Evolutionary conservation across 92 coral and sea anemone genomes (phyloP), one percentile per base, ranked within the genome.

Genomic region (Epizoanthus ramosus): DNA sequence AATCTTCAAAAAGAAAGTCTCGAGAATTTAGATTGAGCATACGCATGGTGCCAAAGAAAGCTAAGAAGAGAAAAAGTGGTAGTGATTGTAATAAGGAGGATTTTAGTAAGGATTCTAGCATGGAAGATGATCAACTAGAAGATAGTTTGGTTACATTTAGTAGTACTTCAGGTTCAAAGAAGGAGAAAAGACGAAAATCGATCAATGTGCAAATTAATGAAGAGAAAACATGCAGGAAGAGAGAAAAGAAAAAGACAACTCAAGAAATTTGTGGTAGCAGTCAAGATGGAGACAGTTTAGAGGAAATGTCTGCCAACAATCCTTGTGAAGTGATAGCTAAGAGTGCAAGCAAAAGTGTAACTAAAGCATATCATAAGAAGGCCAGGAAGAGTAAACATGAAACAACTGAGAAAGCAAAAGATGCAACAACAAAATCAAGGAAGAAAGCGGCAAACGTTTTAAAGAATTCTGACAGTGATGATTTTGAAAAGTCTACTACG

Each of bases 1-100:
- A 85, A 14, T 66, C 66, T 5, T 50, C 84, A 43, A 85, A 81
- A 25, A 39, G 17, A 3, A 81, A 74, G 43, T 22, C 88, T 47
- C 23, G 68, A 17, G 60, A 82, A 4, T 89, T 85, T 81, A 89
- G 85, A 53, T 35, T 89, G 70, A 89, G 79, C 24, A 89, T 85
- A 24, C 63, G 89, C 21, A 61, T 77, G 71, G 71, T 43, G 23
- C 58, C 71, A 41, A 77, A 77, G 71, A 77, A 77, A 60, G 6
- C 70, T 2, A 61, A 77, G 47, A 52, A 22, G 2, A 16, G 50
- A 22, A 59, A 76, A 77, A 39, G 37, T 12, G 37, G 18, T 13
- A 77, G 54, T 12, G 54, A 50, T 50, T 50, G 9, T 50, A 13
- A 39, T 18, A 58, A 61, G 35, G 37, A 12, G 21, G 25, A 59